Percentiles rank a stretch among this genome's conserved stretches.
phyloP scores from a whole-genome alignment of 2,888 invertebrate genomes.

The Rotaria macrura region DNA sequence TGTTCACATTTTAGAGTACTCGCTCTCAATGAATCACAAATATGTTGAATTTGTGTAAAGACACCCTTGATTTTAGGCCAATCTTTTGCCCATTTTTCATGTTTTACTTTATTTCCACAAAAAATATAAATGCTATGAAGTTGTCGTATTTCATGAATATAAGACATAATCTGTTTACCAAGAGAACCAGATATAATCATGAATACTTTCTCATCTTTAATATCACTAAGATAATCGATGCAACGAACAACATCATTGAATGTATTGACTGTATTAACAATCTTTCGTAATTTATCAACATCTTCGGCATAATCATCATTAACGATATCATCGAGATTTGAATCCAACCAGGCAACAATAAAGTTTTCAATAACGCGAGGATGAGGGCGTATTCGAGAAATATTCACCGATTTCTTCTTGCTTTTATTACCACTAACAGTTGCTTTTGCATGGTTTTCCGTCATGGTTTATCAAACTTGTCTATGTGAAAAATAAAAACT shows the following conservation, averaged over 20 bases:
- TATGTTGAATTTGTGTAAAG: neutral
- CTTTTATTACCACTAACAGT: neutral
- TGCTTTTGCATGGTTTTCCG: neutral
- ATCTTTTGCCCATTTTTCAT: neutral
- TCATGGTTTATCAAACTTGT: neutral
- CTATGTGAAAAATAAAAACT: too few relatives aligned
- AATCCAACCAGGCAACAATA: neutral
- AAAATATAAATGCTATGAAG: neutral
- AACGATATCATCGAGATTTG: neutral
- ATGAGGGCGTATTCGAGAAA: neutral
- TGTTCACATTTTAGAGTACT: neutral
- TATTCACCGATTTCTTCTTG: neutral
- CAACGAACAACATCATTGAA: neutral
- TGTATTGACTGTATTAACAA: neutral
- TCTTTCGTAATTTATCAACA: neutral
- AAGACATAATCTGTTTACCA: neutral
- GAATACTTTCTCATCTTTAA: neutral
- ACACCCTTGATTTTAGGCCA: neutral
- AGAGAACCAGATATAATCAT: neutral
- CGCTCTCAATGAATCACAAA: neutral
- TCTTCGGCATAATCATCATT: neutral
- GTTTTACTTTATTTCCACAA: neutral
- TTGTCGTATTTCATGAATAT: neutral
- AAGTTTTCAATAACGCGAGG: neutral
- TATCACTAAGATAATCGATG: neutral